Conservation (phyloP, 2,113 vertebrate species). For the Pelobates fuscus region DNA sequence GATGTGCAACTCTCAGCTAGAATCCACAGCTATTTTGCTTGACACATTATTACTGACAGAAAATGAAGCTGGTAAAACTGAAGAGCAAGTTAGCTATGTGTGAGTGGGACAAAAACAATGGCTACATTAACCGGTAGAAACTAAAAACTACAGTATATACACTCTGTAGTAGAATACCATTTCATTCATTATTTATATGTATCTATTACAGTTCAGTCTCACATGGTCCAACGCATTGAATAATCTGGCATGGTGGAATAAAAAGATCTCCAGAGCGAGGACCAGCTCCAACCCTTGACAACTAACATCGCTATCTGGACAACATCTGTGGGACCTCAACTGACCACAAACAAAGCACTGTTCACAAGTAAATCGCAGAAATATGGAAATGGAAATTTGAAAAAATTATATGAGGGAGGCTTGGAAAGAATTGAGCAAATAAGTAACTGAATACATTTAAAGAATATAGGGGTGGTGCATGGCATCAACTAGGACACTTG, state of each 20-base stretch:
- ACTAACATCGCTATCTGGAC: background rate
- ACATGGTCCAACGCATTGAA: no score
- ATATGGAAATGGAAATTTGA: no score
- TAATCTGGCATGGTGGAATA: no score
- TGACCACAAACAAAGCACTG: background rate
- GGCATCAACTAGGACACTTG: background rate
- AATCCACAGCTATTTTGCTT: conserved; percentile 74
- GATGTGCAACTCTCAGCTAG: conserved; percentile 68
- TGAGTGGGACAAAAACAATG: conserved; percentile 56
- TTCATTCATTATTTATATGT: conserved; percentile 59
- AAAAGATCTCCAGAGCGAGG: no score
- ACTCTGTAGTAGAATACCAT: conserved; percentile 42
- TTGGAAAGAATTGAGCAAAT: background rate
- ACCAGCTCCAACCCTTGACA: no score
- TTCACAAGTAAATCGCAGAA: background rate
- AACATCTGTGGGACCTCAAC: background rate
- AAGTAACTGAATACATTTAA: background rate
- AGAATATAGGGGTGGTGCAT: background rate
- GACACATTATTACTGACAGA: conserved; percentile 83
- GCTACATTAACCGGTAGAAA: background rate
- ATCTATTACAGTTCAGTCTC: background rate
- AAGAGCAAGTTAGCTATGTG: conserved; percentile 84
- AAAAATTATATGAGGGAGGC: no score
- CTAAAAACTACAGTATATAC: background rate
- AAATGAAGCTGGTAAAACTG: conserved; percentile 78